Evolutionary conservation across 2,888 invertebrate species (phyloP).

Genomic region (Ectropis crepuscularia): DNA sequence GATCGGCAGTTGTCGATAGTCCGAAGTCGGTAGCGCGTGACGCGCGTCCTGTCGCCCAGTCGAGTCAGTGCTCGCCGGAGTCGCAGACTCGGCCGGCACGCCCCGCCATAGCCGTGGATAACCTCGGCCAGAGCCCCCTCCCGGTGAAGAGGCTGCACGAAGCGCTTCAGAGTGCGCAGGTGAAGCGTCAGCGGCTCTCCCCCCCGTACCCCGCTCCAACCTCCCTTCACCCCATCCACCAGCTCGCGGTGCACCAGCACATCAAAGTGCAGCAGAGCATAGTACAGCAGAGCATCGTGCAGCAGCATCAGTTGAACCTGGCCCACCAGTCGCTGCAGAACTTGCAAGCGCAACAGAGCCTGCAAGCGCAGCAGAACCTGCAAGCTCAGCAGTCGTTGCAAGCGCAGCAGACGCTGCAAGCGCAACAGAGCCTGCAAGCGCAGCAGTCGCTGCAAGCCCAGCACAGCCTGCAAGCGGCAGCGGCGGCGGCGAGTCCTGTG

Average conservation of each 20-base stretch:
- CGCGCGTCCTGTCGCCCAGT: slow-evolving; percentile 73
- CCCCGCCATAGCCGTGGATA: slow-evolving; percentile 84
- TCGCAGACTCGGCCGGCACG: slow-evolving; percentile 83
- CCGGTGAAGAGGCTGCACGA: slow-evolving; percentile 86
- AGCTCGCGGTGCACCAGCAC: slow-evolving; percentile 79
- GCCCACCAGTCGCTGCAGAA: slow-evolving; percentile 78
- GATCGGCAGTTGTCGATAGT: slow-evolving; percentile 66
- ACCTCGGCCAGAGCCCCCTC: slow-evolving; percentile 83
- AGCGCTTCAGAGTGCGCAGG: slow-evolving; percentile 85
- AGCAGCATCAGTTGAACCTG: slow-evolving; percentile 79
- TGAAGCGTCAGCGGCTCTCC: slow-evolving; percentile 86
- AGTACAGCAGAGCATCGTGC: slow-evolving; percentile 80
- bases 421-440: slow-evolving; percentile 60
- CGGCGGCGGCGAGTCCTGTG: slow-evolving; percentile 64
- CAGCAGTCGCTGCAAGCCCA: slow-evolving; percentile 40
- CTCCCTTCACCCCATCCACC: slow-evolving; percentile 76
- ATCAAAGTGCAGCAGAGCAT: slow-evolving; percentile 81
- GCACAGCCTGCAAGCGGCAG: slow-evolving; percentile 54
- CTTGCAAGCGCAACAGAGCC: slow-evolving; percentile 68
- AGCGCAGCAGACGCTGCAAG: slow-evolving; percentile 62
- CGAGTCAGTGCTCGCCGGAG: slow-evolving; percentile 83
- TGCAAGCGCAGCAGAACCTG: slow-evolving; percentile 62
- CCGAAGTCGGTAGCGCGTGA: slow-evolving; percentile 70
- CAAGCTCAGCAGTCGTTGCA: slow-evolving; percentile 65
- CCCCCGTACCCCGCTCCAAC: slow-evolving; percentile 83